These are phyloP conservation scores for Elachura formosa DNA, from an alignment of 2,113 vertebrate species.

Conservation along the genomic window DNA sequence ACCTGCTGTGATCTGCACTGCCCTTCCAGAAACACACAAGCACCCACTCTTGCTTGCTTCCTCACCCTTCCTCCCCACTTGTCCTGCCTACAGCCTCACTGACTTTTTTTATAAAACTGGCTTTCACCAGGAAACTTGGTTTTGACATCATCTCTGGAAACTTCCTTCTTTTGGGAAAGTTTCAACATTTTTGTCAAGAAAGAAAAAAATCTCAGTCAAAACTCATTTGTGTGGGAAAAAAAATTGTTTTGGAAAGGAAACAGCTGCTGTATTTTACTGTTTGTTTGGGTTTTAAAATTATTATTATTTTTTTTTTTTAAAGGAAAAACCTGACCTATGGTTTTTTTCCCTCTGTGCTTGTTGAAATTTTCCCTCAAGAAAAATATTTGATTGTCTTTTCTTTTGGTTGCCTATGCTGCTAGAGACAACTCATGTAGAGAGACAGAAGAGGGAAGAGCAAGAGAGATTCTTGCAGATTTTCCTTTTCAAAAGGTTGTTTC, in stretches of 20 bases:
- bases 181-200: not conserved
- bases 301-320: not conserved
- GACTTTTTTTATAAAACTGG: not conserved
- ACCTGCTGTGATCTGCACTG: not conserved
- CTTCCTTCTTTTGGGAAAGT: not conserved
- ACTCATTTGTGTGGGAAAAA: not conserved
- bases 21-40: not conserved
- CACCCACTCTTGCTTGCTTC: not conserved
- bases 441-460: not conserved
- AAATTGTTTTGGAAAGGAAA: not conserved
- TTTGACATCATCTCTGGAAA: not conserved
- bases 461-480: not conserved
- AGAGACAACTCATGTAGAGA: fast-evolving
- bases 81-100: not conserved
- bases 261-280: not conserved
- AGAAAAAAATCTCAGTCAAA: not conserved
- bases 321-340: not conserved
- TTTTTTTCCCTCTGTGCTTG: not conserved
- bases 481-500: not conserved
- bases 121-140: not conserved
- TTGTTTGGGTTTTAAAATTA: not conserved
- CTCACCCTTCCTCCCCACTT: not conserved
- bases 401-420: not conserved
- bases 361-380: not conserved
- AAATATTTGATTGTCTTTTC: not conserved